A percentile compares a stretch with the other conserved stretches of the same genome.
phyloP scores from a whole-genome alignment of 2,888 invertebrate genomes.

The Temnothorax unifasciatus region DNA sequence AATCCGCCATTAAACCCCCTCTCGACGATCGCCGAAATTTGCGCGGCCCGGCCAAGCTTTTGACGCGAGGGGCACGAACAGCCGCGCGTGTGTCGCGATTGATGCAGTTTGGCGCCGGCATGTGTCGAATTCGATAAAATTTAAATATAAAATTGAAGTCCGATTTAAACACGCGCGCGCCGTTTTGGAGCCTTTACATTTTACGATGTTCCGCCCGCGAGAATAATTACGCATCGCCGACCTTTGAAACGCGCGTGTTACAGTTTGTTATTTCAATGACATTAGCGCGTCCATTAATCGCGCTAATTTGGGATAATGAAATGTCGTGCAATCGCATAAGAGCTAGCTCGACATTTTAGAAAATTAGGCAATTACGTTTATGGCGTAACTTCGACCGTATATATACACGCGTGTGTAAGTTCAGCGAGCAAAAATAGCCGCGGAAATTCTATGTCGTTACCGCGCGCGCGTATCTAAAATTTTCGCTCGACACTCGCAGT shows the following conservation, averaged over 20 bases:
- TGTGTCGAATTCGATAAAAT: constrained; percentile 17
- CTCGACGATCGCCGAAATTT: not conserved
- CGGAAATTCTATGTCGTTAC: not conserved
- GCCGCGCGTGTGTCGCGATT: not conserved
- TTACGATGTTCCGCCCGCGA: not conserved
- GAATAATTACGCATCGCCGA: constrained; percentile 12
- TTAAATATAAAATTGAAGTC: constrained; percentile 31
- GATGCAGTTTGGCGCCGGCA: constrained; percentile 14
- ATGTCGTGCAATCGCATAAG: constrained; percentile 4
- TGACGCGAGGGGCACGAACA: not conserved
- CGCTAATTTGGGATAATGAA: constrained; percentile 37
- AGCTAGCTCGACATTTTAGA: constrained; percentile 19
- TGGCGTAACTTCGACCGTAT: not conserved
- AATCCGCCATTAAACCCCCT: constrained; percentile 54
- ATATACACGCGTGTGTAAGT: not conserved
- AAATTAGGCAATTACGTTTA: constrained; percentile 17
- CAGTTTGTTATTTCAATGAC: constrained; percentile 11
- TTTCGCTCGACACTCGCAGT: not conserved
- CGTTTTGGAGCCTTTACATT: not conserved
- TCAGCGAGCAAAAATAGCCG: not conserved
- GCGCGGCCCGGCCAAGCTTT: constrained; percentile 2
- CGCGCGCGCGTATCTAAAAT: not conserved
- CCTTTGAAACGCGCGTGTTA: constrained; percentile 17
- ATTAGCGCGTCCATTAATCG: constrained; percentile 33
- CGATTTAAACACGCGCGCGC: constrained; percentile 5